Conservation (phyloP, 2,888 invertebrate species). For the Athrips mouffetella region DNA sequence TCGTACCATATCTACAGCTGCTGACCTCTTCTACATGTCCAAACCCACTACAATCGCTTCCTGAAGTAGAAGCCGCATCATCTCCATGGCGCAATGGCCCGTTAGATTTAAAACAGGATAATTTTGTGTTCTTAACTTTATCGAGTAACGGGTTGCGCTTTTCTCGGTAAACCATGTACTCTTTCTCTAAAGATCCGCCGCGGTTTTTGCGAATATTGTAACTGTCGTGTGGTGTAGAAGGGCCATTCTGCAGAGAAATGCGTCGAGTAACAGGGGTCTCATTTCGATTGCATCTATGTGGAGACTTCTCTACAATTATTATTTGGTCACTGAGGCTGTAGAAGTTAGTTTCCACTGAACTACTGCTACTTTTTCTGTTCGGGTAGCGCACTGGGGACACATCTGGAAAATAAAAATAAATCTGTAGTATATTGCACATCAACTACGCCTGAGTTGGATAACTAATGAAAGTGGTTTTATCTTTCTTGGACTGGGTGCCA, state of each 20-base stretch:
- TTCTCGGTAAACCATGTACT: conserved; percentile 79
- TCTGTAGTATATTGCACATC: not conserved
- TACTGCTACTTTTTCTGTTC: conserved; percentile 80
- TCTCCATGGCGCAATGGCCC: conserved; percentile 72
- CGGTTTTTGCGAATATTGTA: conserved; percentile 71
- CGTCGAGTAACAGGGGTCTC: conserved; percentile 63
- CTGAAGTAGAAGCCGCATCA: conserved; percentile 71
- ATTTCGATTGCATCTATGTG: conserved; percentile 63
- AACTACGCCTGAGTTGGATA: not conserved
- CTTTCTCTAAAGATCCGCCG: conserved; percentile 75
- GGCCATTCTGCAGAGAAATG: conserved; percentile 66
- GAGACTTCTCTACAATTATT: conserved; percentile 78
- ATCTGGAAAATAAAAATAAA: conserved; percentile 62
- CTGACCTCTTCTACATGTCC: conserved; percentile 65
- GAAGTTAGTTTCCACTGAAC: conserved; percentile 81
- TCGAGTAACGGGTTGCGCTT: conserved; percentile 84
- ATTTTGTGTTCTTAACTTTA: conserved; percentile 83
- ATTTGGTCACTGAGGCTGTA: conserved; percentile 82
- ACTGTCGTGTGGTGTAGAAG: conserved; percentile 66
- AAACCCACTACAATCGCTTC: conserved; percentile 74
- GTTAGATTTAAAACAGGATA: conserved; percentile 82
- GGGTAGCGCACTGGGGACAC: conserved; percentile 81
- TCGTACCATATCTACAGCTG: conserved; percentile 55
- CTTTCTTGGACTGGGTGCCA: not conserved
- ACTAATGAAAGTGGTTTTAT: not conserved